Conservation (phyloP, 2,113 vertebrate genomes). For the Paradoxurus hermaphroditus region DNA sequence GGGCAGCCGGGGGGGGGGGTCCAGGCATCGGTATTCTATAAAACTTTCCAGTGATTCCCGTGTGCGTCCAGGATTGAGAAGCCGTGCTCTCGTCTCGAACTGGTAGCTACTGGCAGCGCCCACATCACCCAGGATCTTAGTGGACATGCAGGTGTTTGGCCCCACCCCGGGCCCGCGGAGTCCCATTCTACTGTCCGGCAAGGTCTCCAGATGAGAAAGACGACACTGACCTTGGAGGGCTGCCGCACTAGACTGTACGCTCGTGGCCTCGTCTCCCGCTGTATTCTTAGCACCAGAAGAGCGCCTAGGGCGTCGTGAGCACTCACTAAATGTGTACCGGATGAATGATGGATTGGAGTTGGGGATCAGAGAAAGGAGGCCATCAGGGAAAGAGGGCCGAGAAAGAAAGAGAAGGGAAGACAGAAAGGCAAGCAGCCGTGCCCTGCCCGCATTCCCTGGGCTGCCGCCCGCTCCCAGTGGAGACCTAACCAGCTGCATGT, state of each 20-base stretch:
- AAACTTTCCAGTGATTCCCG: not conserved
- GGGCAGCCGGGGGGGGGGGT: not conserved
- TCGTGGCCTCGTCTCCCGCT: not conserved
- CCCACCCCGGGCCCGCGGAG: not conserved
- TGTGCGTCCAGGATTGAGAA: not conserved
- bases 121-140: not conserved
- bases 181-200: not conserved
- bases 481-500: not conserved
- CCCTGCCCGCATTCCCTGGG: not conserved
- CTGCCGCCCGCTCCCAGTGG: no score
- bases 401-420: not conserved
- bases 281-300: not conserved
- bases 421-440: not conserved
- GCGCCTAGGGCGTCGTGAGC: not conserved
- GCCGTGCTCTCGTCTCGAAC: not conserved
- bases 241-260: not conserved
- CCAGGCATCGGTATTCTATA: not conserved
- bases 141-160: not conserved
- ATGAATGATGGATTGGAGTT: not conserved
- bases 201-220: not conserved
- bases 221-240: not conserved
- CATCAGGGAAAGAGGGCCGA: not conserved
- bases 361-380: not conserved
- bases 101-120: not conserved
- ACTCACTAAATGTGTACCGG: not conserved